These are phyloP conservation scores for Himalopsyche japonica DNA, from an alignment of 2,888 invertebrate species.

Conservation along the genomic window DNA sequence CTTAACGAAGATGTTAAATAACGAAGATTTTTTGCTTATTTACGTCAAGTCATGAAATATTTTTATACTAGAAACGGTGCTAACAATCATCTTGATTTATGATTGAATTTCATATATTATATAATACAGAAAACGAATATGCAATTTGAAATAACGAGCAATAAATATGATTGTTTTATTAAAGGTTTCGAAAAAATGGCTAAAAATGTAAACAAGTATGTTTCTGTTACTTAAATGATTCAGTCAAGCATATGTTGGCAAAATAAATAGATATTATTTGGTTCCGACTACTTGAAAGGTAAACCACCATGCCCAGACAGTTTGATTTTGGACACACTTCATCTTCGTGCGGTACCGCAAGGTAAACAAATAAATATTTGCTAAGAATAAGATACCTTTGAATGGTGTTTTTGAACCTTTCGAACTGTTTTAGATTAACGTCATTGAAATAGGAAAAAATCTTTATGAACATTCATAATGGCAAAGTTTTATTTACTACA, in stretches of 20 bases:
- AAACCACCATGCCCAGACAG: conserved; percentile 5
- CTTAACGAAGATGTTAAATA: no score
- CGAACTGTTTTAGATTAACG: background rate
- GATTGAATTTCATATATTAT: no score
- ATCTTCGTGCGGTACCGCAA: conserved; percentile 17
- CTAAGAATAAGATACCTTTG: background rate
- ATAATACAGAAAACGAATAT: no score
- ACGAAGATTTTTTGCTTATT: no score
- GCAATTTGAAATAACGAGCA: no score
- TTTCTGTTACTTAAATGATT: background rate
- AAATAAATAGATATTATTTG: conserved; percentile 5
- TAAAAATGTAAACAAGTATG: background rate
- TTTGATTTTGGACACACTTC: conserved; percentile 8
- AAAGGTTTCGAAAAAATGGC: background rate
- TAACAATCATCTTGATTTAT: no score
- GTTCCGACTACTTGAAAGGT: conserved; percentile 4
- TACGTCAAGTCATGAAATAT: no score
- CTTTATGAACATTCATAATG: background rate
- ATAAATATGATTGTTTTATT: no score
- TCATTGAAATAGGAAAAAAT: background rate
- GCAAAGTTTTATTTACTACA: background rate
- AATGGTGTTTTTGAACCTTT: background rate
- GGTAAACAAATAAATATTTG: conserved; percentile 18
- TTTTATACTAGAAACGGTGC: no score
- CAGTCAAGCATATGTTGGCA: background rate